Conservation (phyloP, 2,113 vertebrate genomes). For the Paradisaea rubra region DNA sequence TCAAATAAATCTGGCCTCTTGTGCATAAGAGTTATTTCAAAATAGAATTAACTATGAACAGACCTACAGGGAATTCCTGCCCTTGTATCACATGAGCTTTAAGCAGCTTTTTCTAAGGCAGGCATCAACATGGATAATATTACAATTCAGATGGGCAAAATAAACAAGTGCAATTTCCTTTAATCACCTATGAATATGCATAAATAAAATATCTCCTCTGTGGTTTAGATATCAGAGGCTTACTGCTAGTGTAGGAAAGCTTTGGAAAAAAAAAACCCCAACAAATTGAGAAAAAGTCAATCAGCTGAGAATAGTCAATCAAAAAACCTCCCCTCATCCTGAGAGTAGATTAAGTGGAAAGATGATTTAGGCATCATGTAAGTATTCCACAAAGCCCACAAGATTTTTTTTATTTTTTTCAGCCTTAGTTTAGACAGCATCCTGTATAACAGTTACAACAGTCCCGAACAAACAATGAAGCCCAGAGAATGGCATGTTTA, state of each 20-base stretch:
- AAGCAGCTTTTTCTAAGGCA: conserved; percentile 21
- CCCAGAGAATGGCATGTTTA: not conserved
- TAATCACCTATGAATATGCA: conserved; percentile 62
- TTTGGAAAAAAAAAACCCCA: not conserved
- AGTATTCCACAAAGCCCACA: not conserved
- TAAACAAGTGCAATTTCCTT: conserved; percentile 41
- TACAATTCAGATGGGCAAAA: conserved; percentile 52
- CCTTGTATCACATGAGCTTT: conserved; percentile 13
- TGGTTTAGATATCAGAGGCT: conserved; percentile 8
- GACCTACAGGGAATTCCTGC: conserved; percentile 42
- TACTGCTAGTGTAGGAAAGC: not conserved
- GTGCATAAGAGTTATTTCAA: conserved; percentile 36
- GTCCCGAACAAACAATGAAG: not conserved
- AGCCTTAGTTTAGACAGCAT: not conserved
- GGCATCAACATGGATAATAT: conserved; percentile 25
- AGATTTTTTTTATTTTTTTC: not conserved
- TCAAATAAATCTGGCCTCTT: conserved; percentile 40
- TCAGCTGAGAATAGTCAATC: not conserved
- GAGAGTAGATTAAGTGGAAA: not conserved
- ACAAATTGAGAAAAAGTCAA: not conserved
- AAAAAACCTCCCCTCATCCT: not conserved
- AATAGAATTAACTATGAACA: conserved; percentile 42
- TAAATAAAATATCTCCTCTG: conserved; percentile 37
- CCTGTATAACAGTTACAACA: not conserved
- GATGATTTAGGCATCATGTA: not conserved